Evolutionary conservation across 2,888 invertebrate species (phyloP), one percentile per base, ranked within the genome.

Genomic region (Leistus spinibarbis): DNA sequence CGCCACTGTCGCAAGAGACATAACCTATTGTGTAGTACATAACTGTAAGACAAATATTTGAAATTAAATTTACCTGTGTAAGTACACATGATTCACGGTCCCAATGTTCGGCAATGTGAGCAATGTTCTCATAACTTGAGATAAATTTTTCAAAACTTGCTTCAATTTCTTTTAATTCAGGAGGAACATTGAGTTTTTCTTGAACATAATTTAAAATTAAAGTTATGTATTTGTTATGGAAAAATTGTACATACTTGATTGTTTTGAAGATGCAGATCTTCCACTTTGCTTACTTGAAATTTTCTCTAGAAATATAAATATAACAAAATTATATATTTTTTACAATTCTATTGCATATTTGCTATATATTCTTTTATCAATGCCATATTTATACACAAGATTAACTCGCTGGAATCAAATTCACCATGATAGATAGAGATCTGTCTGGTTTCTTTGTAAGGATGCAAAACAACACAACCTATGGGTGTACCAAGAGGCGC

Each of bases 81-180:
- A 76, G 20, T 2, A 13, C 5, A 5, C 24, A 17, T 5, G 20
- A 57, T 68, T 64, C 74, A 16, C 71, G 67, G 66, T 78, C 75
- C 78, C 78, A 78, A 62, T 71, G 57, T 62, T 77, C 78, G 27
- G 74, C 60, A 57, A 76, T 62, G 22, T 74, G 73, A 2, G 73
- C 13, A 40, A 77, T 70, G 63, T 77, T 74, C 13, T 56, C 63
- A 56, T 79, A 69, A 4, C 80, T 71, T 17, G 68, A 54, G 69
- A 81, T 80, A 40, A 81, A 83, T 19, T 71, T 56, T 13, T 80
- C 79, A 63, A 82, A 79, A 20, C 54, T 57, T n/a, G 70, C 73
- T 76, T 82, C 80, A 1, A 79, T n/a, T 76, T 77, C 77, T 54
- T 66, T 54, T 63, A 78, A 76, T 71, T 76, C 76, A 3, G 79